Evolutionary conservation across 2,888 invertebrate species (phyloP).

Genomic region (Temnothorax unifasciatus): DNA sequence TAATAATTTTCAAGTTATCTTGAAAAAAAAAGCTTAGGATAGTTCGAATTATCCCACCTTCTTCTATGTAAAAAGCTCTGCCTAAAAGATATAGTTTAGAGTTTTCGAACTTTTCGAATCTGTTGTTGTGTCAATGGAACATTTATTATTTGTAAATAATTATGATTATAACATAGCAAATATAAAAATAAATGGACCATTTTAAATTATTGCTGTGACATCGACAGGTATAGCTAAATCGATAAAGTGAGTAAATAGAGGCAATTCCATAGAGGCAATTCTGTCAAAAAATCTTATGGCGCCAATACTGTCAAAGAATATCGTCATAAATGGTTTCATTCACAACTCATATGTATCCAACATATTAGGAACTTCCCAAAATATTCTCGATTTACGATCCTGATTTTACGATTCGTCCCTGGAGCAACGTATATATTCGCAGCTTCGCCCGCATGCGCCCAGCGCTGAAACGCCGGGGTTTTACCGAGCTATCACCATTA

Average conservation of each 20-base stretch:
- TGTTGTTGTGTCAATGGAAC: not conserved
- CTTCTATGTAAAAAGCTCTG: not conserved
- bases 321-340: not conserved
- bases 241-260: too few relatives aligned
- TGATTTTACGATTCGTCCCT: too few relatives aligned
- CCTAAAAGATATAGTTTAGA: not conserved
- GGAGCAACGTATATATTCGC: constrained; percentile 14
- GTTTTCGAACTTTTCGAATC: not conserved
- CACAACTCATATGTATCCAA: not conserved
- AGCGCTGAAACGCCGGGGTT: constrained; percentile 16
- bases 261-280: not conserved
- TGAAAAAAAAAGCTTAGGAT: too few relatives aligned
- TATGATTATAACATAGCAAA: not conserved
- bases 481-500: constrained; percentile 49
- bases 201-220: not conserved
- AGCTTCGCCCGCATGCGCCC: not conserved
- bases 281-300: not conserved
- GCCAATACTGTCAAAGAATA: not conserved
- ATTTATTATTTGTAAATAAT: not conserved
- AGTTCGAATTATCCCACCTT: too few relatives aligned
- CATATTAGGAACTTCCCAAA: not conserved
- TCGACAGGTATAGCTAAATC: not conserved
- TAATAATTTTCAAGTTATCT: too few relatives aligned
- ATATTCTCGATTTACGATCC: not conserved
- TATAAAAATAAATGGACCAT: not conserved